A percentile compares a stretch with the other conserved stretches of the same genome.
These are phyloP conservation scores for Leptodactylus fallax DNA, from an alignment of 2,797 vertebrate genomes.

Conservation along the genomic window DNA sequence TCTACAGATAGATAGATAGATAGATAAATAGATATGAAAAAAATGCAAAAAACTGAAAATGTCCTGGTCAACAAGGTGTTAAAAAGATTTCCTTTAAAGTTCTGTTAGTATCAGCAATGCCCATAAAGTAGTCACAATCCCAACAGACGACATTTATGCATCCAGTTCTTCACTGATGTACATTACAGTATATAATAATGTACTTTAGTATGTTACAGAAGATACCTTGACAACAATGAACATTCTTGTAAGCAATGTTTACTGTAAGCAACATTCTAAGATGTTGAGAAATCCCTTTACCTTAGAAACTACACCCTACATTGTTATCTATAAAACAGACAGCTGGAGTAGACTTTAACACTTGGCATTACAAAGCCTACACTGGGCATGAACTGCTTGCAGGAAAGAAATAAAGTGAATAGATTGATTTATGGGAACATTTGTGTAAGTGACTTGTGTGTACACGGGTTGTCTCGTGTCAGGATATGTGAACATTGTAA, in stretches of 20 bases:
- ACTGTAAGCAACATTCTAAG: not conserved
- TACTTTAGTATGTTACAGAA: not conserved
- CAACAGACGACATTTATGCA: not conserved
- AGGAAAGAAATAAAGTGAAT: not conserved
- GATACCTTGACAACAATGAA: not conserved
- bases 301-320: not conserved
- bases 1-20: too few relatives aligned
- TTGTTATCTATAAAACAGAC: not conserved
- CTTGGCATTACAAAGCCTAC: not conserved
- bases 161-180: too few relatives aligned
- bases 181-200: too few relatives aligned
- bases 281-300: not conserved
- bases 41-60: too few relatives aligned
- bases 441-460: not conserved
- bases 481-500: not conserved
- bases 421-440: conserved; percentile 10
- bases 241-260: not conserved
- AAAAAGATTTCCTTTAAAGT: too few relatives aligned
- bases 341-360: not conserved
- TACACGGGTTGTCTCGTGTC: not conserved
- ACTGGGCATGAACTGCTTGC: not conserved
- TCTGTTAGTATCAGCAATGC: too few relatives aligned
- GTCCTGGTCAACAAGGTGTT: too few relatives aligned
- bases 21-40: too few relatives aligned
- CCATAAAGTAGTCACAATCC: not conserved